Evolutionary conservation across 2,888 invertebrate genomes (phyloP), one percentile per base, ranked within the genome.

Genomic region (Lacanobia wlatinum): DNA sequence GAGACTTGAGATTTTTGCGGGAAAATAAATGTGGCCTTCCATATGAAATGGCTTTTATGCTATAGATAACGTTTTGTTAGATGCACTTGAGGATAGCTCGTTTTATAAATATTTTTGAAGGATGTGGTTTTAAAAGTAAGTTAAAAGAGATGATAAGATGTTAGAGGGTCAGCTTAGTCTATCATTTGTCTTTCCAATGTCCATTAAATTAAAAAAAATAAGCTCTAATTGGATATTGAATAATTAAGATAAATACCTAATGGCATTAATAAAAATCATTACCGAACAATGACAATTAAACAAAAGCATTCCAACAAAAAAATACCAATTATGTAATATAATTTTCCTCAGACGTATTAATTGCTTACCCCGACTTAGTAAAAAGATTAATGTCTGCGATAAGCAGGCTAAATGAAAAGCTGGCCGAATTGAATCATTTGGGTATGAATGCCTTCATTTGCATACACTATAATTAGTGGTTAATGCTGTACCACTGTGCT

Each of bases 381-480:
- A 87, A 89, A 88, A 92, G 93, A 93, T 94, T 88, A 90, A 90
- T 91, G 90, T 78, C 55, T 60, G 61, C 86, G 94, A 94, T 94
- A 94, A 89, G 87, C 76, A 85, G 78, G 80, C 89, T 91, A 92
- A 94, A 94, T 94, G 92, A 93, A 94, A 94, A 93, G 90, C 88
- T 88, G 86, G 82, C 85, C 84, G 93, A 93, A 95, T 95, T 94
- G 94, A 95, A 94, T 92, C 91, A 94, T 94, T 94, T 92, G 91
- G 91, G 89, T 92, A 92, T 91, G 89, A 92, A 92, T 90, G 89
- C 83, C 88, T 91, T 92, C 90, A 94, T 95, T 95, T 94, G 91
- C 94, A 95, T 95, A 92, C 89, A 87, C 87, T 90, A 87, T 93
- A 94, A 95, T 94, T 94, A 94, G 90, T 93, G 91, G 93, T 92